These are phyloP conservation scores for Hydropotes inermis DNA, from an alignment of 2,113 vertebrate genomes.

Conservation along the genomic window DNA sequence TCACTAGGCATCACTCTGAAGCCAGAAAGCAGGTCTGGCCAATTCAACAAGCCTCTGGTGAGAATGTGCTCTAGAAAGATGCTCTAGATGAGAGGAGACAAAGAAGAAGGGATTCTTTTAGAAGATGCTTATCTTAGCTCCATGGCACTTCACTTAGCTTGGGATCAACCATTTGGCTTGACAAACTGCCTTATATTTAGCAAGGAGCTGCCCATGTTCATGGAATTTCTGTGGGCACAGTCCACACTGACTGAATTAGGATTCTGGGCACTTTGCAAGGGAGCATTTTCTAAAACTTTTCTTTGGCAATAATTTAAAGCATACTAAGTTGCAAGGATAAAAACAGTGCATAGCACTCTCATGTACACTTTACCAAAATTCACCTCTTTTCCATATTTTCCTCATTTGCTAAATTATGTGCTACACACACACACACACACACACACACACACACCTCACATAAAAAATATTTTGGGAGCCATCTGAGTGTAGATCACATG, in stretches of 20 bases:
- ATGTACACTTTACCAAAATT: background rate
- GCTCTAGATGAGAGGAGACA: background rate
- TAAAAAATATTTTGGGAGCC: background rate
- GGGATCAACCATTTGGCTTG: background rate
- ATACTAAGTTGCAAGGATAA: background rate
- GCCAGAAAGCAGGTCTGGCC: background rate
- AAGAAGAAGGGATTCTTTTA: background rate
- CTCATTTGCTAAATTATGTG: background rate
- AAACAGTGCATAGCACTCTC: background rate
- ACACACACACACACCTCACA: background rate
- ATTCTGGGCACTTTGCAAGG: background rate
- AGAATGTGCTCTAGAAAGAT: background rate
- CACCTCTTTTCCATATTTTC: background rate
- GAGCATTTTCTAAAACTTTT: background rate
- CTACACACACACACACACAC: background rate
- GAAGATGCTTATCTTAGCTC: background rate
- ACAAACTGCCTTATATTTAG: conserved; percentile 31
- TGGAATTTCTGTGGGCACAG: background rate
- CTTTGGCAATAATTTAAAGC: conserved; percentile 21
- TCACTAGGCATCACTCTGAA: background rate
- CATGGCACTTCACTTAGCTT: background rate
- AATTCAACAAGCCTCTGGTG: background rate
- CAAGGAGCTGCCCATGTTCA: background rate
- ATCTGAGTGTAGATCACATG: background rate
- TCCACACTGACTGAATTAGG: background rate